Conservation (phyloP, 2,797 vertebrate species). For the Pantherophis alleghaniensis region DNA sequence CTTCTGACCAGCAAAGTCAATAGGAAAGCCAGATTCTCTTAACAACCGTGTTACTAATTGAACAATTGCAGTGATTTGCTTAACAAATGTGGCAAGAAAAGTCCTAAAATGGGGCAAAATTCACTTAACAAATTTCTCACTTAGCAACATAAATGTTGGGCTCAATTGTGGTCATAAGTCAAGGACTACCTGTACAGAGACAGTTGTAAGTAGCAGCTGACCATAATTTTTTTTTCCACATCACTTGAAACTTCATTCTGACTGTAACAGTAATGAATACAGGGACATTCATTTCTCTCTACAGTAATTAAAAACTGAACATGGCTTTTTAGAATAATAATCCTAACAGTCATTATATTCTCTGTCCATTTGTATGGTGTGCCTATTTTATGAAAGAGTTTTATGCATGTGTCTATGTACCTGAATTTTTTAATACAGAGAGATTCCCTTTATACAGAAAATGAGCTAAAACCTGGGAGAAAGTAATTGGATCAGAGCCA, state of each 20-base stretch:
- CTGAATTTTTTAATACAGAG: background rate
- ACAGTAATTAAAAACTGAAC: background rate
- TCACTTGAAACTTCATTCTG: background rate
- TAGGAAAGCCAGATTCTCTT: too few relatives aligned
- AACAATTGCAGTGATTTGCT: too few relatives aligned
- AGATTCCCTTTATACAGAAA: background rate
- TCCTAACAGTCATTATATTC: background rate
- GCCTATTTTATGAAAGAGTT: background rate
- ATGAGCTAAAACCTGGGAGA: background rate
- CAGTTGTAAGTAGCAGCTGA: background rate
- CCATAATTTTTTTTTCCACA: background rate
- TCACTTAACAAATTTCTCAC: too few relatives aligned
- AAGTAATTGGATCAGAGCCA: too few relatives aligned
- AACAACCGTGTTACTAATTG: too few relatives aligned
- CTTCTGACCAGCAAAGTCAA: too few relatives aligned
- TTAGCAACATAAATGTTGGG: too few relatives aligned
- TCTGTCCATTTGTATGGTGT: background rate
- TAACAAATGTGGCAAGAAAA: too few relatives aligned
- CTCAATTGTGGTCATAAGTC: too few relatives aligned
- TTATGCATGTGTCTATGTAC: background rate
- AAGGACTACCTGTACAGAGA: background rate
- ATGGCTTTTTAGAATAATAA: background rate
- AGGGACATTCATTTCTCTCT: background rate
- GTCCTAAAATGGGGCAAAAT: too few relatives aligned
- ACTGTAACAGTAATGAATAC: background rate